Evolutionary conservation across 2,797 vertebrate species (phyloP).

Genomic region (Sebastes umbrosus): DNA sequence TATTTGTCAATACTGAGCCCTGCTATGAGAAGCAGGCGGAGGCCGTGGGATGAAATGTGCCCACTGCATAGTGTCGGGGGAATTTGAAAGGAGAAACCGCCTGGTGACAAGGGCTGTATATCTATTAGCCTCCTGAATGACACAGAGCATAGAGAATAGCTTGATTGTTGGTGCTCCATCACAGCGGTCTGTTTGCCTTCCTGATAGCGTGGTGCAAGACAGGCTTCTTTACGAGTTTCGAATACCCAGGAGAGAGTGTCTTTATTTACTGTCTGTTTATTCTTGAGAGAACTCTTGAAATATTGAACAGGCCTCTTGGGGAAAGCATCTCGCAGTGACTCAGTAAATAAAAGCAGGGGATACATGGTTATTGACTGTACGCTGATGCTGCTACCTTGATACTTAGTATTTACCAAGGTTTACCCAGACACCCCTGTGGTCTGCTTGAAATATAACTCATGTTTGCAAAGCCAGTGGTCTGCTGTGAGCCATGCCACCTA

Average conservation of each 20-base stretch:
- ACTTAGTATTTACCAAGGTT: constrained; percentile 46
- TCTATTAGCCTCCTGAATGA: constrained; percentile 42
- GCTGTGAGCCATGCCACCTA: constrained; percentile 9
- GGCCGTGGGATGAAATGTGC: constrained; percentile 32
- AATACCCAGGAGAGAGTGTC: constrained; percentile 62
- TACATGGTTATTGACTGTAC: constrained; percentile 36
- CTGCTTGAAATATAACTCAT: constrained; percentile 39
- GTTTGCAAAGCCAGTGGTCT: constrained; percentile 31
- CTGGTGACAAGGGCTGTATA: constrained; percentile 39
- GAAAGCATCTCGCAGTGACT: constrained; percentile 45
- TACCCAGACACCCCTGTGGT: constrained; percentile 10
- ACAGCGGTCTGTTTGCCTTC: constrained; percentile 28
- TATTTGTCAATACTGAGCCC: constrained; percentile 7
- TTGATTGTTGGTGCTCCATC: constrained; percentile 34
- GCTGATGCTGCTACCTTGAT: constrained; percentile 29
- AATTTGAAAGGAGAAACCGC: constrained; percentile 26
- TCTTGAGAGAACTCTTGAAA: constrained; percentile 71
- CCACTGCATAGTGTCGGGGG: constrained; percentile 1
- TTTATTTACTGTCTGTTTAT: constrained; percentile 78
- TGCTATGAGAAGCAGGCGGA: neutral
- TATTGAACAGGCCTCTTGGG: constrained; percentile 72
- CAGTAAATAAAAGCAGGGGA: constrained; percentile 51
- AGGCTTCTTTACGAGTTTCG: constrained; percentile 51
- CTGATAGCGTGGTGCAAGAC: constrained; percentile 17
- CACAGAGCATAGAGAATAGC: constrained; percentile 39